Conservation (phyloP, 2,113 vertebrate species). For the Psammodynastes pulverulentus region DNA sequence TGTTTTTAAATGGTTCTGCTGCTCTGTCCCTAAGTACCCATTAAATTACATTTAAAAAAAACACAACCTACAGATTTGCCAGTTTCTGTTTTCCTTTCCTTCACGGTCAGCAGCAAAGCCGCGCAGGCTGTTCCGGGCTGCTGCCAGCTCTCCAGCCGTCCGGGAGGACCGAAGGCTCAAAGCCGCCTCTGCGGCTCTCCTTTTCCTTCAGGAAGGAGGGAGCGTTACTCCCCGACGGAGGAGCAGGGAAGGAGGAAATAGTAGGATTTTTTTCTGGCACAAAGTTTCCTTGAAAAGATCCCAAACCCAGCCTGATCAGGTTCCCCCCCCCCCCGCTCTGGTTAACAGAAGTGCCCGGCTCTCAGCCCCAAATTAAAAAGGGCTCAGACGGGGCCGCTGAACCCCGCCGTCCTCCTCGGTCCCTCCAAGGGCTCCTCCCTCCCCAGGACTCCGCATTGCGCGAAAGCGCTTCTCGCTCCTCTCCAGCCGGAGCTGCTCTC, state of each 20-base stretch:
- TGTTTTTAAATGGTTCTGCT: neutral
- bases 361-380: neutral
- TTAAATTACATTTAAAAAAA: neutral
- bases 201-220: neutral
- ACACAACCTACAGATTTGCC: neutral
- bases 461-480: no score
- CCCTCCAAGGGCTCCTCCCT: neutral
- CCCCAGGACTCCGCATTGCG: neutral
- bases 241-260: neutral
- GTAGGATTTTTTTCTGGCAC: neutral
- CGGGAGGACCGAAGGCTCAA: neutral
- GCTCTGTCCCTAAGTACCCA: neutral
- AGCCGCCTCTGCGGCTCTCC: neutral
- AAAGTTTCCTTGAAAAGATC: neutral
- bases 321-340: rapidly evolving
- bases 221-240: neutral
- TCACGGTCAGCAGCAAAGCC: neutral
- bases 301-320: neutral
- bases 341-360: neutral
- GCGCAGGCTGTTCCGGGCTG: neutral
- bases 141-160: neutral
- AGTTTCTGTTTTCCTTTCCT: neutral
- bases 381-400: neutral
- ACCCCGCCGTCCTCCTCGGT: neutral
- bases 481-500: no score